Conservation (phyloP, 2,797 vertebrate species). For the Semaprochilodus insignis region DNA sequence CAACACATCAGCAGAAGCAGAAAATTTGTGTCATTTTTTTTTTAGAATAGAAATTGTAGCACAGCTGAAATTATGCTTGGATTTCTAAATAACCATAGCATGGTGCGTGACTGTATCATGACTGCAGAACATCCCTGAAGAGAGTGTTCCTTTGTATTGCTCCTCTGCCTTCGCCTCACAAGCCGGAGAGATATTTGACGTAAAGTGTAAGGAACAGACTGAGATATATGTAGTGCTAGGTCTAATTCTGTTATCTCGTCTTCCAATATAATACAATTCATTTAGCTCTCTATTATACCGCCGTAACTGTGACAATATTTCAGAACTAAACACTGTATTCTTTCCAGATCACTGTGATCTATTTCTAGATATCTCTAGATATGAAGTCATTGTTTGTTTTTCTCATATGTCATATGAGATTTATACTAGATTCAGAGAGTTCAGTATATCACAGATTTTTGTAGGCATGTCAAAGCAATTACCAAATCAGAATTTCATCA, state of each 20-base stretch:
- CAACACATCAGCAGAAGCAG: conserved; percentile 39
- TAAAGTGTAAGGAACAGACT: background rate
- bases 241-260: background rate
- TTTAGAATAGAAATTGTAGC: background rate
- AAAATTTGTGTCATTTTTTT: background rate
- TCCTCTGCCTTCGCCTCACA: background rate
- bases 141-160: background rate
- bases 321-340: too few species aligned
- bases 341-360: too few species aligned
- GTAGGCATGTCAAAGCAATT: too few species aligned
- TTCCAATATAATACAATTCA: background rate
- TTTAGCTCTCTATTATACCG: background rate
- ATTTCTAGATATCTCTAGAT: too few species aligned
- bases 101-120: background rate
- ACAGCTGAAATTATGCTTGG: background rate
- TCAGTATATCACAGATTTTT: too few species aligned
- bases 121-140: background rate
- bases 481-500: too few species aligned
- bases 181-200: conserved; percentile 5
- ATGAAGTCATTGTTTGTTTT: too few species aligned
- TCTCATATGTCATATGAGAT: too few species aligned
- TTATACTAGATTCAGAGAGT: too few species aligned
- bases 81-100: background rate
- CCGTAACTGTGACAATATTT: background rate
- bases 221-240: background rate